phyloP scores from a whole-genome alignment of 2,113 vertebrate species.

The Chloropsis cyanopogon region DNA sequence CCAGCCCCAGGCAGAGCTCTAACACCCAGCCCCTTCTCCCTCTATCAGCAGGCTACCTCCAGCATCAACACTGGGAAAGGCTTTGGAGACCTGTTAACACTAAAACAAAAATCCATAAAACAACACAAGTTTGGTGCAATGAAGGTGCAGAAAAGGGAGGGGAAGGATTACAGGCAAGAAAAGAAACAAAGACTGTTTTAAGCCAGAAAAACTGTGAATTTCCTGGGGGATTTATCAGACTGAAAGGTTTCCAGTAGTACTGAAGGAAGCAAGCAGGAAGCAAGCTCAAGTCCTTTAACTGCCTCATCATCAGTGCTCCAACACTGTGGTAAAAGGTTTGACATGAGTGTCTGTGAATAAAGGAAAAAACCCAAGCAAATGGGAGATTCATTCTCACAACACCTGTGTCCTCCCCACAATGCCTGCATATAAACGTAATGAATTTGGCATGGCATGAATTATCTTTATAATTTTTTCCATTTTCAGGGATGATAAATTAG shows the following conservation, averaged over 20 bases:
- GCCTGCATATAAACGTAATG: not conserved
- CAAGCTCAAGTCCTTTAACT: not conserved
- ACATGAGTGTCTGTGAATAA: not conserved
- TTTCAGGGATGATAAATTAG: not conserved
- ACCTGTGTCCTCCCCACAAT: not conserved
- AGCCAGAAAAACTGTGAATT: not conserved
- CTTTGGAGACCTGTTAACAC: not conserved
- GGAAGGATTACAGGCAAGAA: not conserved
- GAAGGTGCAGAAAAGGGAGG: not conserved
- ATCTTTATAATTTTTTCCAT: not conserved
- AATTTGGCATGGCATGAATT: not conserved
- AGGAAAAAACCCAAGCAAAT: not conserved
- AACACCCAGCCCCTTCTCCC: not conserved
- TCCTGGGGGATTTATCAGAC: not conserved
- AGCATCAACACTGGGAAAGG: not conserved
- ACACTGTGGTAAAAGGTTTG: not conserved
- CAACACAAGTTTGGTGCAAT: not conserved
- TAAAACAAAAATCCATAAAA: not conserved
- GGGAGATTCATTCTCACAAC: not conserved
- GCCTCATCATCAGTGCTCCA: not conserved
- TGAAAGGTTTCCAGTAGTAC: not conserved
- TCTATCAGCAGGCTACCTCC: not conserved
- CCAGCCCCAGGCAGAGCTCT: not conserved
- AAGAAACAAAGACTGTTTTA: not conserved
- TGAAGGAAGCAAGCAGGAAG: not conserved